Evolutionary conservation across 2,113 vertebrate species (phyloP).

Genomic region (Mola mola): DNA sequence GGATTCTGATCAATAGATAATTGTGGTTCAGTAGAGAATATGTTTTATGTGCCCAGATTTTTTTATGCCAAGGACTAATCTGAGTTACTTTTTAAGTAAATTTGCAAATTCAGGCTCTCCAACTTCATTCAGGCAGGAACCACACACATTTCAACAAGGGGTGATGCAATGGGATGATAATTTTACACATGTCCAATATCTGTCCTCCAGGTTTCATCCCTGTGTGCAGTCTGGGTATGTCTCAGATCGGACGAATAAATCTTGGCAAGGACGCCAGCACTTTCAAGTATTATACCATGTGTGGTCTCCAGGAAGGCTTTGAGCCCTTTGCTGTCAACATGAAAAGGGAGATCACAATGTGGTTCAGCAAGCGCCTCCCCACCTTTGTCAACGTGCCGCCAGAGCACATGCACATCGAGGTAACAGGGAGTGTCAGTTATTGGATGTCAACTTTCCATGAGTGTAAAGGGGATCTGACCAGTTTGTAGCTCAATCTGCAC

Average conservation of each 20-base stretch:
- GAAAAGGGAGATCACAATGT: conserved; percentile 97
- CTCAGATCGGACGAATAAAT: conserved; percentile 94
- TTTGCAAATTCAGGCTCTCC: not conserved
- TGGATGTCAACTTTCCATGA: not conserved
- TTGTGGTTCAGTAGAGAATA: no score
- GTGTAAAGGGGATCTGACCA: no score
- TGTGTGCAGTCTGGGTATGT: conserved; percentile 89
- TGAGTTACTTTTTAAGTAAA: conserved; percentile 8
- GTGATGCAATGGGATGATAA: no score
- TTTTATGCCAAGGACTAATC: not conserved
- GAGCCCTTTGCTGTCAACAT: conserved; percentile 98
- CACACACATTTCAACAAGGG: no score
- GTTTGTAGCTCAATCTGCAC: no score
- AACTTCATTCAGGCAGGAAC: not conserved
- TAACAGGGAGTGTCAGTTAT: conserved; percentile 57
- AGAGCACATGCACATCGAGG: conserved; percentile 91
- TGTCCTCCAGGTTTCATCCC: conserved; percentile 88
- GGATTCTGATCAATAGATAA: no score
- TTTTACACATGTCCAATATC: not conserved
- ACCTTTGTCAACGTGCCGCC: conserved; percentile 92
- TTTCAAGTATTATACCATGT: conserved; percentile 98
- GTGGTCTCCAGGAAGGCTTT: conserved; percentile 96
- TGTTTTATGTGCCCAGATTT: no score
- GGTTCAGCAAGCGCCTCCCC: conserved; percentile 99
- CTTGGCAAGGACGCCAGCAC: conserved; percentile 94